Evolutionary conservation across 2,113 vertebrate genomes (phyloP).

Genomic region (Columba livia): DNA sequence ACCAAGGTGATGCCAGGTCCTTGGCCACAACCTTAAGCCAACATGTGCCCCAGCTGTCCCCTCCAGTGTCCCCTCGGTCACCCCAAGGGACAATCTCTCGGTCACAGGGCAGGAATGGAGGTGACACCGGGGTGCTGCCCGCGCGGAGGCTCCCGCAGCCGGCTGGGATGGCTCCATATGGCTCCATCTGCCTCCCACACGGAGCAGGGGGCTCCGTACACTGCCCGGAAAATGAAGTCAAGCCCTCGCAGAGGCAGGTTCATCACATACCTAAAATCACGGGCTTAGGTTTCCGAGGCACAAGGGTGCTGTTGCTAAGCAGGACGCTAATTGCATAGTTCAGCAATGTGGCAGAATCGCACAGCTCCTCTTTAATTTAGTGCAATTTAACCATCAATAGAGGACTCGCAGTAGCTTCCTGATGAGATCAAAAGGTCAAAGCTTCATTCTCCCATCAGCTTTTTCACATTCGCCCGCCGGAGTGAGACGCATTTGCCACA

Average conservation of each 20-base stretch:
- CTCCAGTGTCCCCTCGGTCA: fast-evolving
- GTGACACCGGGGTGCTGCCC: too few relatives aligned
- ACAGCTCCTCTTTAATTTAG: constrained; percentile 60
- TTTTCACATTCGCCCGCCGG: background rate
- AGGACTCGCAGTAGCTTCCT: constrained; percentile 14
- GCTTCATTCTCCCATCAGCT: background rate
- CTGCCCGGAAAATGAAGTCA: background rate
- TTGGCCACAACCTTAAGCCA: background rate
- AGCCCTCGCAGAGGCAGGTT: background rate
- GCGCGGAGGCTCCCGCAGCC: too few relatives aligned
- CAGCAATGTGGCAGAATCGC: constrained; percentile 2
- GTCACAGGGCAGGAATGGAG: too few relatives aligned
- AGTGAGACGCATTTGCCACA: background rate
- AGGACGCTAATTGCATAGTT: background rate
- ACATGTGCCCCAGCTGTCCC: fast-evolving
- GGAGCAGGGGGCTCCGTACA: background rate
- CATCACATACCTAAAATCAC: background rate
- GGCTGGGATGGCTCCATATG: background rate
- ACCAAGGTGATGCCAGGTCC: background rate
- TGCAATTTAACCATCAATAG: constrained; percentile 46
- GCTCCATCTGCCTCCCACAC: background rate
- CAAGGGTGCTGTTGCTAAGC: background rate
- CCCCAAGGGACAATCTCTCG: too few relatives aligned
- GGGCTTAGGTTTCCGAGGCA: background rate
- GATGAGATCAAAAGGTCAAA: constrained; percentile 6